phyloP scores from a whole-genome alignment of 2,113 vertebrate genomes.

The Cnemophilus loriae region DNA sequence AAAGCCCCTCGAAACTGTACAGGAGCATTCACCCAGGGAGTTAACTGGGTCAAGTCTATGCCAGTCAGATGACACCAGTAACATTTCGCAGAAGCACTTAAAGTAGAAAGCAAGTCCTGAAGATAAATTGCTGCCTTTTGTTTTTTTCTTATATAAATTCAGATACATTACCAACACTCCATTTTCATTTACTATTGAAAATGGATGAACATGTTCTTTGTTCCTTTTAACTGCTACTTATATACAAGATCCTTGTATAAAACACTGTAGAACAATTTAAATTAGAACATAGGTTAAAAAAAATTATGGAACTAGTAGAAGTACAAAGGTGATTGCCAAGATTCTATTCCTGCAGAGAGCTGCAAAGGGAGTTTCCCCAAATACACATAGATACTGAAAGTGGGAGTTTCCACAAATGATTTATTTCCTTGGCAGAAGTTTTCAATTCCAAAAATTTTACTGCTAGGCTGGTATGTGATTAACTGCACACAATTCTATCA shows the following conservation, averaged over 20 bases:
- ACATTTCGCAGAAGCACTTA: not conserved
- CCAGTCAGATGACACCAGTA: not conserved
- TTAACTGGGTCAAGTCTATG: not conserved
- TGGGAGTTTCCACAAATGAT: not conserved
- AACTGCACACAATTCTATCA: not conserved
- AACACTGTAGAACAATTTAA: not conserved
- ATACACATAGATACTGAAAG: not conserved
- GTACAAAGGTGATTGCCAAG: not conserved
- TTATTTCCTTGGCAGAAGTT: not conserved
- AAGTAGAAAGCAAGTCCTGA: not conserved
- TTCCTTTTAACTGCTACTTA: not conserved
- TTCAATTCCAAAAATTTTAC: not conserved
- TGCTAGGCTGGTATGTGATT: not conserved
- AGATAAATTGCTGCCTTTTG: not conserved
- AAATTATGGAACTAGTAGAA: not conserved
- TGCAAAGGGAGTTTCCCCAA: conserved; percentile 1
- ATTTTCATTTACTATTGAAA: not conserved
- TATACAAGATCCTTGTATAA: not conserved
- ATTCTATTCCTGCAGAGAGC: not conserved
- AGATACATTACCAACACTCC: not conserved
- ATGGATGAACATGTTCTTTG: not conserved
- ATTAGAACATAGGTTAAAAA: not conserved
- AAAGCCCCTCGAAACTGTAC: not conserved
- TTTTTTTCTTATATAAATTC: not conserved
- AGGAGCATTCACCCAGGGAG: not conserved